Percentiles rank a stretch among this genome's conserved stretches.
phyloP scores from a whole-genome alignment of 2,113 vertebrate genomes.

The Brachyhypopomus occidentalis region DNA sequence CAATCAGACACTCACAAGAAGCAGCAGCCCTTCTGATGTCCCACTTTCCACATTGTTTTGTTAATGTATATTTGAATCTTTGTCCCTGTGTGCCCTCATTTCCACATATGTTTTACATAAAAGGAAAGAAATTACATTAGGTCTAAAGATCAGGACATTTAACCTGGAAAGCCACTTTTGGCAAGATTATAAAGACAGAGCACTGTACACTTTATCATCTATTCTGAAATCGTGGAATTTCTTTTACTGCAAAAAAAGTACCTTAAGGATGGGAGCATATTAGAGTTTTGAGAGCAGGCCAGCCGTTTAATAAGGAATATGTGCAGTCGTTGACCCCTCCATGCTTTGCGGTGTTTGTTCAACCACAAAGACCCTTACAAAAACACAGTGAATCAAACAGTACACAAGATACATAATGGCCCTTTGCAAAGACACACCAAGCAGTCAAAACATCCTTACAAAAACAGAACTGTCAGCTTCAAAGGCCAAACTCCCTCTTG shows the following conservation, averaged over 20 bases:
- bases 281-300: conserved; percentile 35
- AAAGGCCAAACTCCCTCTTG: conserved; percentile 49
- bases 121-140: conserved; percentile 19
- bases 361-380: conserved; percentile 39
- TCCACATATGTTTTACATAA: background rate
- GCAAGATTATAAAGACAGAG: conserved; percentile 26
- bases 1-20: too few relatives aligned
- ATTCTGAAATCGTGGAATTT: conserved; percentile 21
- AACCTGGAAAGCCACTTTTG: conserved; percentile 25
- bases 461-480: conserved; percentile 49
- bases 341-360: conserved; percentile 45
- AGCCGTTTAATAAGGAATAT: conserved; percentile 42
- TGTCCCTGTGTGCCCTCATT: background rate
- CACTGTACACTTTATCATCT: conserved; percentile 20
- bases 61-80: background rate
- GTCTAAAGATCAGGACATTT: conserved; percentile 35
- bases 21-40: background rate
- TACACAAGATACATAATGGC: conserved; percentile 1
- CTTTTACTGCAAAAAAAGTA: conserved; percentile 16
- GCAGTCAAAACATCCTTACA: conserved; percentile 51
- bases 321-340: conserved; percentile 20
- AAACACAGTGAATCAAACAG: conserved; percentile 44
- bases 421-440: conserved; percentile 29
- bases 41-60: background rate
- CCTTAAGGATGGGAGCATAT: conserved; percentile 22